A percentile compares a stretch with the other conserved stretches of the same genome.
Evolutionary conservation across 2,888 invertebrate species (phyloP).

Genomic region (Desoria tigrina): DNA sequence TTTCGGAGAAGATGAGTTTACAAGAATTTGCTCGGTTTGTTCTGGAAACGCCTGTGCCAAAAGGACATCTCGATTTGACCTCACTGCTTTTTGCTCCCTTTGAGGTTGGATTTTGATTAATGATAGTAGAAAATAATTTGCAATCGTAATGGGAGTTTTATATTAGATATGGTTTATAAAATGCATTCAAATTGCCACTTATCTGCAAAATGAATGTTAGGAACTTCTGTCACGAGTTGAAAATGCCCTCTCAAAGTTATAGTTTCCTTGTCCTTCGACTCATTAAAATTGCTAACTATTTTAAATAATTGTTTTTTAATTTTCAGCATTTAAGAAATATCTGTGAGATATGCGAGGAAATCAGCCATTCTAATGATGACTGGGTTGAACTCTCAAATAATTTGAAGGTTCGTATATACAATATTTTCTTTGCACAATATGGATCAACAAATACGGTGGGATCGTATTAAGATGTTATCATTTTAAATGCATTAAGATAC

Average conservation of each 20-base stretch:
- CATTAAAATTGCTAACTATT: no score
- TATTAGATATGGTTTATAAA: no score
- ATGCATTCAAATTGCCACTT: no score
- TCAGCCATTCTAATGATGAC: conserved; percentile 44
- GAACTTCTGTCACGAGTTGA: no score
- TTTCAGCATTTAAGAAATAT: conserved; percentile 51
- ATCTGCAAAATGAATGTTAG: no score
- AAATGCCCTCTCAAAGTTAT: no score
- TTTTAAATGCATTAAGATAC: no score
- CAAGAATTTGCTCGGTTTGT: conserved; percentile 52
- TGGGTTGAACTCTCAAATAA: conserved; percentile 43
- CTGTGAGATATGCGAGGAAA: conserved; percentile 52
- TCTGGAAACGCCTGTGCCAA: conserved; percentile 52
- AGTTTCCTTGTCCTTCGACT: no score
- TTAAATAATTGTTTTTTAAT: conserved; percentile 8
- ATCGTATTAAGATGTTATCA: no score
- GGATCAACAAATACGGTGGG: no score
- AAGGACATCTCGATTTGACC: conserved; percentile 53
- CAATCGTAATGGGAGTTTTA: background rate
- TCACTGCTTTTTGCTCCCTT: conserved; percentile 52
- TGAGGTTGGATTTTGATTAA: conserved; percentile 40
- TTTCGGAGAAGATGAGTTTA: conserved; percentile 51
- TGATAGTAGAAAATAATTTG: conserved; percentile 6
- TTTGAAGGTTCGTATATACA: conserved; percentile 40
- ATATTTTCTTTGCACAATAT: no score